Conservation (phyloP, 2,113 vertebrate species). For the Pseudopipra pipra region DNA sequence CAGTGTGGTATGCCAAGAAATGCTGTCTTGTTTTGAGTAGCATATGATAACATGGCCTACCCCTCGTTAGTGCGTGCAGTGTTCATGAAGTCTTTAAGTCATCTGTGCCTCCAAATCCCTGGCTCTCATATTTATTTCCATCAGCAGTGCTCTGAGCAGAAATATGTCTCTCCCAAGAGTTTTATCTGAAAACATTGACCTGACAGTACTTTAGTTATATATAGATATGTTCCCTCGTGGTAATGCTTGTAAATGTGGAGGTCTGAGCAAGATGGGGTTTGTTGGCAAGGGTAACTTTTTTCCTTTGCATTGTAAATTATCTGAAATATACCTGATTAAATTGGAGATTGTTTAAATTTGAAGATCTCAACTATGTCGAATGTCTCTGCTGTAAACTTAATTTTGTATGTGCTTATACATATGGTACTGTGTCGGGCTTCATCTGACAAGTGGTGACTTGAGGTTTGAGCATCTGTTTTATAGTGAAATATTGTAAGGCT, state of each 20-base stretch:
- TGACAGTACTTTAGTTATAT: neutral
- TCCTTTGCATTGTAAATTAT: neutral
- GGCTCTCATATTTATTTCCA: neutral
- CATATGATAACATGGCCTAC: neutral
- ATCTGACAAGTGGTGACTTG: neutral
- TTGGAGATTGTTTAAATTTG: neutral
- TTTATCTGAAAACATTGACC: neutral
- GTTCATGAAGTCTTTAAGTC: neutral
- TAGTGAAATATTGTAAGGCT: neutral
- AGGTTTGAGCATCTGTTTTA: neutral
- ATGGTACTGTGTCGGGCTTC: neutral
- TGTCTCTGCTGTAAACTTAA: neutral
- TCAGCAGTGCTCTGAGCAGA: neutral
- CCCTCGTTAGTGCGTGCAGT: neutral
- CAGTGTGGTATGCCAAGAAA: neutral
- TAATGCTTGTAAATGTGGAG: neutral
- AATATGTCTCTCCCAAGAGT: neutral
- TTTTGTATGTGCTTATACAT: neutral
- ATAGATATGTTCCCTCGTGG: neutral
- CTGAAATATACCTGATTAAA: neutral
- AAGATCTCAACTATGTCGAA: neutral
- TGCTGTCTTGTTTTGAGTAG: neutral
- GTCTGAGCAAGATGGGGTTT: neutral
- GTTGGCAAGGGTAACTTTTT: neutral
- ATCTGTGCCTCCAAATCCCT: neutral